Base-by-base conservation (phyloP, 2,888 invertebrate species). In the Gordius sp. region DNA sequence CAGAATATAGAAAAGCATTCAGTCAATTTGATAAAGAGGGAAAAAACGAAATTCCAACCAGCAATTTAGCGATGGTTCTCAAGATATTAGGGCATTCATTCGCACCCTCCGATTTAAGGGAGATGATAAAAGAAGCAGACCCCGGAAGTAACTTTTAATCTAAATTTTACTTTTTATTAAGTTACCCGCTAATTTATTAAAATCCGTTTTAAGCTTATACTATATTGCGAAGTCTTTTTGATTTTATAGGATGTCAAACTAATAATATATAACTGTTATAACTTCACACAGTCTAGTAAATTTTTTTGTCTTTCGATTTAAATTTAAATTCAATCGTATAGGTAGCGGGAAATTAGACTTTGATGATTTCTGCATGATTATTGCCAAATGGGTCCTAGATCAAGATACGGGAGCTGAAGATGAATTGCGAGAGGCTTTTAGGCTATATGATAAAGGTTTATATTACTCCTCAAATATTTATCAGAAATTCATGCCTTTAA, bases 401-500 rank as follows among this genome's bases (percentile, higher is more conserved):
- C 55, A 54, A 20, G 55, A 54, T 23, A 28, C 55, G 4, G 55
- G 55, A 8, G 55, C 55, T 26, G 55, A 54, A 23, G 55, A 54
- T 25, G 55, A 54, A 27, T 54, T 25, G 16, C 4, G 55, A 27
- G 55, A 54, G 27, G 55, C 55, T 16, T 54, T 54, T 20, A 25
- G 55, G 55, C 55, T 54, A 8, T 54, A 54, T 20, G 55, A 54
- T 54, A 54, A 54, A 54, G 55, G 55, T 54, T 4, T 13, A 23
- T n/a, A n/a, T n/a, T n/a, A n/a, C n/a, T n/a, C n/a, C n/a, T n/a
- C n/a, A n/a, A n/a, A n/a, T n/a, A n/a, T n/a, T n/a, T n/a, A n/a
- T n/a, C n/a, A n/a, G n/a, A n/a, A n/a, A n/a, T n/a, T n/a, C n/a
- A n/a, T n/a, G n/a, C n/a, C n/a, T n/a, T n/a, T n/a, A n/a, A n/a